Evolutionary conservation across 2,888 invertebrate species (phyloP), one percentile per base, ranked within the genome.

Genomic region (Dione juno): DNA sequence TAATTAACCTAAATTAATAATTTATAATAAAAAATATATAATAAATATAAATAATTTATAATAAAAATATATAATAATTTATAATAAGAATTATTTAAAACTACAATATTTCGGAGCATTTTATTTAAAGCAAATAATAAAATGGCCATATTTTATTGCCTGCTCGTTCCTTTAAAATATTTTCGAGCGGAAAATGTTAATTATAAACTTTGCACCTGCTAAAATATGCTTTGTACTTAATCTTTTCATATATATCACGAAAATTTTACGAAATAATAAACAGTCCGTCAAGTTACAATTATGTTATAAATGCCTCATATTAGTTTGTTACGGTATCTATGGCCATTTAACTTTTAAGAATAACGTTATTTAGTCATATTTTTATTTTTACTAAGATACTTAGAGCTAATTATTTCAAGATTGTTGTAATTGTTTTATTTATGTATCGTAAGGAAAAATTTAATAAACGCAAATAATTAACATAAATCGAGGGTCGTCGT

Each of bases 221-320:
- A 52, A 64, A 64, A 64, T 64, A 50, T 64, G 37, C 64, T 52
- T 52, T 64, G 64, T 64, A 40, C 19, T 64, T 52, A 52, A 64
- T 64, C 40, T 64, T 52, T 52, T 64, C 61, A 35, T 35, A 61
- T 61, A 61, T n/a, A 59, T 59, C 10, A 61, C 28, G 2, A 61
- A 10, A n/a, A 28, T n/a, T 40, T 61, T 28, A 59, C 21, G 21
- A 59, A 59, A 43, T 43, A 45, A 19, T 61, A 43, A 45, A 61
- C 54, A 16, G 16, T 45, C 9, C 28, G 59, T 45, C 28, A 10
- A 28, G 28, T 61, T 28, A 10, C 43, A 61, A 59, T 37, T 54
- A 21, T 14, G 13, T 10, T 43, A 59, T 14, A 19, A 41, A 59
- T 19, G 59, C n/a, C 10, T 61, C 28, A 28, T 43, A 28, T 37